Evolutionary conservation across 92 coral and sea anemone genomes (phyloP), one percentile per base, ranked within the genome.

Genomic region (Epizoanthus rinbou): DNA sequence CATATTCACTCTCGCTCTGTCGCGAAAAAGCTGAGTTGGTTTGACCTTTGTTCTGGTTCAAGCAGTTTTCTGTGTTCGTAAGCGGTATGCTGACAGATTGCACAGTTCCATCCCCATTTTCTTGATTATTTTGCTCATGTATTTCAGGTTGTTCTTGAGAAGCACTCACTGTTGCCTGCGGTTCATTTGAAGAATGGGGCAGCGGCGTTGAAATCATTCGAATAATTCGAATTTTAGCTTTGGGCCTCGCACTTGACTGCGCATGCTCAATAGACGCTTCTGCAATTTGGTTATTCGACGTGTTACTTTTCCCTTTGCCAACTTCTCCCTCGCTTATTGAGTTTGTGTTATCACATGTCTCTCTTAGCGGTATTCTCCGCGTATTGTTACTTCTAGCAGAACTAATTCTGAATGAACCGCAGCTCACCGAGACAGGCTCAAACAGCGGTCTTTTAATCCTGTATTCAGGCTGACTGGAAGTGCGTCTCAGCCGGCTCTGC

Each of bases 201-300:
- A 78, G 58, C 25, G 82, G 82, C 14, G 82, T 41, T 4, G 82
- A 78, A 10, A 39, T 63, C 82, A 78, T 63, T 62, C 82, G 82
- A 60, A 78, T 69, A 37, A 78, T 14, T 57, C 56, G 69, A 39
- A 78, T 28, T 43, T 78, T 62, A 9, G 82, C 9, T 13, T 8
- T 62, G 2, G 72, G 59, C 10, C 28, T 62, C 39, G 23, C 50
- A 67, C 73, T 22, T n/a, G 18, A 64, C 13, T 64, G 69, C 6
- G 73, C n/a, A 28, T 19, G 35, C 39, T 33, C 37, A 21, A 13
- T 78, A 5, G 6, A 21, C 18, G 7, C 45, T 37, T 41, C 57
- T n/a, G 6, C 18, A n/a, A 0, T 41, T 13, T 37, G 18, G 6
- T 7, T 37, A 9, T 1, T n/a, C 16, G 54, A 50, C 54, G 9